These are phyloP conservation scores for Cheirogaleus medius DNA, from an alignment of 2,113 vertebrate species.

Conservation along the genomic window DNA sequence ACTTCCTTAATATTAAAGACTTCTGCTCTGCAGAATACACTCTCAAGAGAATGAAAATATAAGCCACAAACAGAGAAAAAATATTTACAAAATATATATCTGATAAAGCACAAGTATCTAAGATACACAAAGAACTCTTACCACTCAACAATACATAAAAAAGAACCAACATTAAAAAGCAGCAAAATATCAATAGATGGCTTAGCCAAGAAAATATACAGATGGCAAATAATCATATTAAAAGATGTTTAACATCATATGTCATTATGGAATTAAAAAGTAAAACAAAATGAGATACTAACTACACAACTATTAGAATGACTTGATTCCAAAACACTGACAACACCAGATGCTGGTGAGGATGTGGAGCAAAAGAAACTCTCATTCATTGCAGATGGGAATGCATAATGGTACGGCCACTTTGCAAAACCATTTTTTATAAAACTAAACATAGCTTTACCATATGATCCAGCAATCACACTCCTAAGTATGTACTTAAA, in stretches of 20 bases:
- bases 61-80: background rate
- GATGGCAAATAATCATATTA: background rate
- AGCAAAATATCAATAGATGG: background rate
- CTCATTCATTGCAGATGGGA: background rate
- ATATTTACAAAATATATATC: background rate
- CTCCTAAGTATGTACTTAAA: background rate
- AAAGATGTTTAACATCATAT: background rate
- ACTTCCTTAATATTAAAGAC: background rate
- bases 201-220: background rate
- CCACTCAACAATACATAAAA: background rate
- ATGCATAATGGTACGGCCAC: no score
- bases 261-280: background rate
- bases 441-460: background rate
- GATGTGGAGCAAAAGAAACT: background rate
- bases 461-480: background rate
- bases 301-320: background rate
- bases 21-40: background rate
- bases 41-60: background rate
- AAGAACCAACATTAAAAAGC: background rate
- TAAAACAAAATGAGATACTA: background rate
- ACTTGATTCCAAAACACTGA: background rate
- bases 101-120: background rate
- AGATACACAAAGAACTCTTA: background rate
- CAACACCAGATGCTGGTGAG: background rate
- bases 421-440: background rate